Base-by-base conservation (phyloP, 2,888 invertebrate species). In the Rhingia rostrata region DNA sequence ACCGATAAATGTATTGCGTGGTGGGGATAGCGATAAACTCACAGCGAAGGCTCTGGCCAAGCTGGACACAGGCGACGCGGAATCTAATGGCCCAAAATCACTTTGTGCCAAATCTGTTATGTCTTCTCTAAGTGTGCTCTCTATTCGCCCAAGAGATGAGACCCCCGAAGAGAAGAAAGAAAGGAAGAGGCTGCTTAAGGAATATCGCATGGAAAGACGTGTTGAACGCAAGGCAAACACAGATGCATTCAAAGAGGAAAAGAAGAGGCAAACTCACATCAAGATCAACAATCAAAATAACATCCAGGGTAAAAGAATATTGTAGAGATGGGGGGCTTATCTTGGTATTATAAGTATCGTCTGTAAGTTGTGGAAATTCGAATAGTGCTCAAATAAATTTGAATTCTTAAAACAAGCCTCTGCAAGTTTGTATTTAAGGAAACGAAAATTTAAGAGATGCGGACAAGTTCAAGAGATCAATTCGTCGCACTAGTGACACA, bases 221-320 rank as follows among this genome's bases (percentile, higher is more conserved):
- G 89, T 94, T 64, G 97, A 97, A 90, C 95, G 94, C 91, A 97
- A 97, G 90, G 94, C 95, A 0, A 97, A 97, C 89, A 93, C 93
- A 9, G 92, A 94, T 41, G 97, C 96, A 0, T 97, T 97, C 89
- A 97, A 96, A 89, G 96, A 97, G 87, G 97, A 97, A 89, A 95
- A 96, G 92, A 96, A 96, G 88, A 92, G 94, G 4, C 96, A 96
- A 89, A 94, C 95, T 89, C 96, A 96, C 90, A 95, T 96, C 58
- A 92, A 94, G 88, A 90, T 96, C 84, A 97, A 97, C 90, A 95
- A 95, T 88, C 94, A 92, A 89, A 94, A 94, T 88, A 96, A 95
- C 89, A 92, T 95, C 82, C 95, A 95, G 89, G 95, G 95, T 64
- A 95, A 94, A 88, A 93, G 92, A 90, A 95, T 95, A 72, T 79